Evolutionary conservation across 2,113 vertebrate species (phyloP).

Genomic region (Garra rufa): DNA sequence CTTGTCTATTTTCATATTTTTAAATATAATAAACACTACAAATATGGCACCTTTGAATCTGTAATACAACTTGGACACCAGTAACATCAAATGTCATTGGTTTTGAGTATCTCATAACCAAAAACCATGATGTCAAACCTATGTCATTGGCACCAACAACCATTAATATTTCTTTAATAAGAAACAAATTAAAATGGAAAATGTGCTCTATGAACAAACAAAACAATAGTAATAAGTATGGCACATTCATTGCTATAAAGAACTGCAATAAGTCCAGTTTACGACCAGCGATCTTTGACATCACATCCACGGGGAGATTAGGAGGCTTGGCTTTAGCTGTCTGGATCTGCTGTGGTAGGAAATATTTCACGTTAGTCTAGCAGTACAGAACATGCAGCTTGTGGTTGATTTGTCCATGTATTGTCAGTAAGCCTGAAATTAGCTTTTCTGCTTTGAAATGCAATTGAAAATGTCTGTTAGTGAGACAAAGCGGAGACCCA

Average conservation of each 20-base stretch:
- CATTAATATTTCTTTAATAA: not conserved
- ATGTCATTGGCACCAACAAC: not conserved
- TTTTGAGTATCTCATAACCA: not conserved
- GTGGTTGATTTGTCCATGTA: not conserved
- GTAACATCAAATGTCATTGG: not conserved
- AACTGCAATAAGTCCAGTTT: not conserved
- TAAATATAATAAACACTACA: too few relatives aligned
- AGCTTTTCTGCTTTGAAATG: not conserved
- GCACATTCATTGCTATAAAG: constrained; percentile 23
- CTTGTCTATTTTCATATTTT: too few relatives aligned
- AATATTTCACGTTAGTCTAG: not conserved
- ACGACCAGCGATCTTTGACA: constrained; percentile 7
- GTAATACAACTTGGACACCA: not conserved
- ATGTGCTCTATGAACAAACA: not conserved
- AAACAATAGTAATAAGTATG: constrained; percentile 1
- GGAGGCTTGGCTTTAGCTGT: not conserved
- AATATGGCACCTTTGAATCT: not conserved
- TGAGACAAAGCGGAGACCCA: constrained; percentile 14
- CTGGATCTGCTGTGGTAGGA: not conserved
- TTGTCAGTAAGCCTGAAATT: constrained; percentile 11
- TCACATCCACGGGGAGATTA: constrained; percentile 13
- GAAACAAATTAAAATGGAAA: constrained; percentile 36
- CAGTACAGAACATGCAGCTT: not conserved
- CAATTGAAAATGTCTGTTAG: constrained; percentile 28
- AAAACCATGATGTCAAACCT: not conserved